Evolutionary conservation across 2,113 vertebrate species (phyloP), one percentile per base, ranked within the genome.

Genomic region (Vidua macroura): DNA sequence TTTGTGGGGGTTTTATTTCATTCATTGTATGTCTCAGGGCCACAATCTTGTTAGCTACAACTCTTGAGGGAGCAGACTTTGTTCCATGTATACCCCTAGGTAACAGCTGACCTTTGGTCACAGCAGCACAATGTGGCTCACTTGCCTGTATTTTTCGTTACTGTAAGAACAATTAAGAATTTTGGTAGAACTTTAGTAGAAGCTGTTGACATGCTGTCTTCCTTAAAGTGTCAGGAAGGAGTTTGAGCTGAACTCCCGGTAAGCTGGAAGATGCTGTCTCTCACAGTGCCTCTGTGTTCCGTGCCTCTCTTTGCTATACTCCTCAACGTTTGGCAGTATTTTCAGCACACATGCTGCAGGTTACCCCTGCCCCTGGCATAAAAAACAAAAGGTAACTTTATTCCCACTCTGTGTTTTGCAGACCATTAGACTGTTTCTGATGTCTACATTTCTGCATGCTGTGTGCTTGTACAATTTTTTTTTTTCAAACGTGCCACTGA

Each of bases 221-320:
- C 55, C 62, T 76, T 72, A 86, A 83, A 93, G 88, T 15, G 17
- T 90, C 70, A 92, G 67, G 76, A 90, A 79, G 67, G 79, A 73
- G 49, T 92, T 92, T 73, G 52, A 76, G 79, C 49, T 92, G 75
- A 92, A 79, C 79, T 92, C 91, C 78, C 87, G 63, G 63, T 87
- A 83, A 85, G 53, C 88, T 90, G 88, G 67, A 94, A 87, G 91
- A 82, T 96, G 79, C 88, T 90, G 82, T 90, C 79, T 95, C 74
- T 94, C 88, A 63, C 82, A 88, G 79, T 83, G 81, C 87, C 59
- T 91, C 70, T 75, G 58, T 91, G 90, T 93, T 93, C 92, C 75
- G 87, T 67, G 82, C 78, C 33, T 85, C 69, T 80, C 41, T 78
- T 67, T 94, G 80, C 92, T 93, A 31, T 70, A 49, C 77, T 88